These are phyloP conservation scores for Sebastes iracundus DNA, from an alignment of 2,797 vertebrate genomes.

Conservation along the genomic window DNA sequence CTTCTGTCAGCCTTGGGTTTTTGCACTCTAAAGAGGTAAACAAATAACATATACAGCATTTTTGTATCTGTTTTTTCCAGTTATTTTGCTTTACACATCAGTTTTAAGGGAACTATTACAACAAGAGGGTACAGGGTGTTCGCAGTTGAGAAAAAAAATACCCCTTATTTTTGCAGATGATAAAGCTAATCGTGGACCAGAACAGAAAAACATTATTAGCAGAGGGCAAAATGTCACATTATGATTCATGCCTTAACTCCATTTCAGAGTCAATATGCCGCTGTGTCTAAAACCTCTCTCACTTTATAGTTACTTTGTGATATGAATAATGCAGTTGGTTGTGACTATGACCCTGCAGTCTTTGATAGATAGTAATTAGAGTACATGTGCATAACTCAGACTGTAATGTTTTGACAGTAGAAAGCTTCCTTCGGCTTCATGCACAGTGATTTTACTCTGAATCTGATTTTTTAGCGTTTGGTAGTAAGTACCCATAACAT, in stretches of 20 bases:
- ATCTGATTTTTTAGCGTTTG: neutral
- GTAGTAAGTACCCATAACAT: neutral
- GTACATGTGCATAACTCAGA: neutral
- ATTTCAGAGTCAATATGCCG: neutral
- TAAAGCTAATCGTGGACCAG: neutral
- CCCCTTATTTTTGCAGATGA: neutral
- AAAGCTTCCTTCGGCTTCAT: neutral
- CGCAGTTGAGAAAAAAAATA: neutral
- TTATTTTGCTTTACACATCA: neutral
- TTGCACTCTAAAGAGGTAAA: neutral
- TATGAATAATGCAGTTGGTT: neutral
- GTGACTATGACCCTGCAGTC: neutral
- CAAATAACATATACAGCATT: neutral
- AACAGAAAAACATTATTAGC: neutral
- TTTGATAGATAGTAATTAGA: neutral
- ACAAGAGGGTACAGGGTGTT: neutral
- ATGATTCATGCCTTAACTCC: neutral
- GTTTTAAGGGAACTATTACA: neutral
- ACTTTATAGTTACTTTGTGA: neutral
- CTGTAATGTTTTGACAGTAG: neutral
- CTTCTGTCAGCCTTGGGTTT: neutral
- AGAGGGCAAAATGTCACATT: neutral
- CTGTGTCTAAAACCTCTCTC: neutral
- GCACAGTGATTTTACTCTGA: neutral
- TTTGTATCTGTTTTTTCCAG: neutral